phyloP scores from a whole-genome alignment of 1,140 invertebrate genomes.

The Magallana angulata region DNA sequence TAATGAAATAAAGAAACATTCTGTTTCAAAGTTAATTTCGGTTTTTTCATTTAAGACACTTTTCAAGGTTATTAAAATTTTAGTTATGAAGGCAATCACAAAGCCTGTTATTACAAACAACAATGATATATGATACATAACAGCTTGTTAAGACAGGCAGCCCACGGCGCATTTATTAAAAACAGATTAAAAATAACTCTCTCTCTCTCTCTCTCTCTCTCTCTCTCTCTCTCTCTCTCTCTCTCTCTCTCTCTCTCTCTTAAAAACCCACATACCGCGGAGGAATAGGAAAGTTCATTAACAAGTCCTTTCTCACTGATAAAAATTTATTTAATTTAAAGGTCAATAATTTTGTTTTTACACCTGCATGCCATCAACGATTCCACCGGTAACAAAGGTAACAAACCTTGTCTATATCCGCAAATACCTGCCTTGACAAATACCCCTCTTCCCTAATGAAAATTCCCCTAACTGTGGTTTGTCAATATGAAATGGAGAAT shows the following conservation, averaged over 20 bases:
- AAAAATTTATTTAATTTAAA: background rate
- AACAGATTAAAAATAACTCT: no score
- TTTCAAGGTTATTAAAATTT: no score
- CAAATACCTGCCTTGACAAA: slow-evolving; percentile 20
- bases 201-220: background rate
- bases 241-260: slow-evolving; percentile 10
- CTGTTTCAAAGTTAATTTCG: no score
- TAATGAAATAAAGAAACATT: no score
- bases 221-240: background rate
- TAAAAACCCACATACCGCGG: background rate
- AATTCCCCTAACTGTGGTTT: background rate
- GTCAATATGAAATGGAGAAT: slow-evolving; percentile 7
- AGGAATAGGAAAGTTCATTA: background rate
- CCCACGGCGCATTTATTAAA: no score
- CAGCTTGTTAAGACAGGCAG: no score
- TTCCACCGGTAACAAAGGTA: background rate
- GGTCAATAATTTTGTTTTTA: slow-evolving; percentile 13
- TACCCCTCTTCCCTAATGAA: background rate
- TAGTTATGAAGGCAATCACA: no score
- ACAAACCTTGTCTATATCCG: slow-evolving; percentile 11
- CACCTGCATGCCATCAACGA: background rate
- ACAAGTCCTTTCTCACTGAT: background rate
- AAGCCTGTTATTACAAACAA: no score
- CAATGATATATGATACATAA: no score
- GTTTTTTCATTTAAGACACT: no score